Base-by-base conservation (phyloP, 2,888 invertebrate genomes). In the Drosophila greeni region DNA sequence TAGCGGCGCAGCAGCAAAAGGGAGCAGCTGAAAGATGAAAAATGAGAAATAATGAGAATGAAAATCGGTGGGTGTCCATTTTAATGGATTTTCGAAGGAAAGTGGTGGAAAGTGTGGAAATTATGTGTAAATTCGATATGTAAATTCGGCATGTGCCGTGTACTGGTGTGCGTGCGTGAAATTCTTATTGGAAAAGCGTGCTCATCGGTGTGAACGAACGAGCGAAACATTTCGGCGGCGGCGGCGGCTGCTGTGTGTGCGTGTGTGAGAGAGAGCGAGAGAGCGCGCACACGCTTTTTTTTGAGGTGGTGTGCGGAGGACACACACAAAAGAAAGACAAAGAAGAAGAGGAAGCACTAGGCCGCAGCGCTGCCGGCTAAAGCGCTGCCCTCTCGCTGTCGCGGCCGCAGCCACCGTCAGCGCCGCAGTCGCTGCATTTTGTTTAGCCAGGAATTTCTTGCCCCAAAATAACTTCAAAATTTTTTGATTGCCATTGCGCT, bases 161-260 rank as follows among this genome's bases (percentile, higher is more conserved):
- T n/a, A 31, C 20, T 54, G 36, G 53, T 45, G 55, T 53, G 52
- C 39, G 37, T 26, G 47, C 40, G 52, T 76, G 57, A 77, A 70
- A 82, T 80, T 84, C 78, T 77, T 80, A 80, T 77, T 80, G 78
- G 83, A 80, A 82, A 80, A 82, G 82, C 84, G 73, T 84, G 79
- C 77, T 82, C 83, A 78, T 77, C 84, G 59, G 66, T 71, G 72
- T 70, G 66, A 66, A 71, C 66, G 66, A 60, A 59, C 69, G 69
- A 58, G 45, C 47, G 56, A 66, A 62, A 48, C 65, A 76, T 77
- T 77, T 77, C 81, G 83, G 78, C 72, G 81, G 75, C 73, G 53
- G 58, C 42, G 56, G 73, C 39, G 51, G 37, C 47, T 65, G 58
- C 24, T 42, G 42, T 61, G 55, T 18, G 65, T 81, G 55, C 60